Evolutionary conservation across 2,888 invertebrate species (phyloP), one percentile per base, ranked within the genome.

Genomic region (Ormyrus nitidulus): DNA sequence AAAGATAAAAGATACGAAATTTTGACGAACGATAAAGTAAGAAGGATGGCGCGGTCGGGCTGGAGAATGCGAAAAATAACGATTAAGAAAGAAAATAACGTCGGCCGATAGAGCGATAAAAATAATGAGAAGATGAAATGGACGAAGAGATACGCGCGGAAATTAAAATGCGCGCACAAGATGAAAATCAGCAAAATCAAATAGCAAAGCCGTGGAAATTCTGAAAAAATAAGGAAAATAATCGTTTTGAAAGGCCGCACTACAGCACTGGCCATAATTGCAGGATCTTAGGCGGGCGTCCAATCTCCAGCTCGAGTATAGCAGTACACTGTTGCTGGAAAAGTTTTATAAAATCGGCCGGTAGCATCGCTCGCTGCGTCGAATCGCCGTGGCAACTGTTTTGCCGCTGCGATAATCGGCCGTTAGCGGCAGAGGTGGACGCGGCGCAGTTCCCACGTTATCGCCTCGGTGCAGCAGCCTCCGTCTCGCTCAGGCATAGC

Each of bases 1-100:
- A 73, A 69, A 74, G 79, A 73, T 79, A 69, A 54, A 69, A 79
- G 79, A 79, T 79, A 73, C 6, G 44, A 19, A 74, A 69, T 74
- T 79, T 79, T 79, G 79, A 79, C 79, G 73, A 79, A 46, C 69
- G 79, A 79, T 73, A 79, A 64, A 79, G 79, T 64, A 69, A 74
- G 79, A 79, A 64, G 62, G 51, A 79, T 79, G 73, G 73, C 73
- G 34, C 53, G 11, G 49, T 58, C 49, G 48, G 68, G 59, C 11
- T 19, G 53, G 10, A 73, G 73, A 79, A 79, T 79, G 79, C 68
- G 69, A 79, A 79, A 74, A 79, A 69, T 79, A 74, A 79, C 64
- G 73, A 73, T 79, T 56, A 48, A 64, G 62, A 69, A 64, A 53
- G 59, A 34, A 53, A 69, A 66, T 46, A 73, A 61, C 49, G 64